Conservation (phyloP, 2,888 invertebrate genomes). For the Bombylius discolor region DNA sequence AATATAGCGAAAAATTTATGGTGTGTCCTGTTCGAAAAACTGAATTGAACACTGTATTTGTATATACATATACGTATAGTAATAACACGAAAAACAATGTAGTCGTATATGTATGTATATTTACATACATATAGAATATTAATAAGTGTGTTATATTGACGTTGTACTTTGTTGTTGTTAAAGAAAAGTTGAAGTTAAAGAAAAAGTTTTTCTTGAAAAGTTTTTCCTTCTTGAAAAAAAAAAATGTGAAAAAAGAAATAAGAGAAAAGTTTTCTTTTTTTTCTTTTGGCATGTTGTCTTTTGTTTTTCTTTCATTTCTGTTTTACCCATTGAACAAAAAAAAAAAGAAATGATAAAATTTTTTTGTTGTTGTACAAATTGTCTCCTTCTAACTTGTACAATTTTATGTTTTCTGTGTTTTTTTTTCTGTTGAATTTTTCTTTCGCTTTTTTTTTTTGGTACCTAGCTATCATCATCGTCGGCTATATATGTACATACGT, state of each 20-base stretch:
- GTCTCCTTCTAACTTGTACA: not conserved
- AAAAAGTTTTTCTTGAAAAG: slow-evolving; percentile 5
- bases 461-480: not conserved
- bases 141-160: no score
- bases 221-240: not conserved
- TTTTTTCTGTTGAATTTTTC: no score
- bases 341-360: no score
- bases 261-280: not conserved
- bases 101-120: no score
- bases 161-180: not conserved
- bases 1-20: no score
- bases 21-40: no score
- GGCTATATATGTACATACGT: not conserved
- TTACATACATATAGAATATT: no score
- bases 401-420: no score
- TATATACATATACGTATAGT: no score
- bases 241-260: not conserved
- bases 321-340: not conserved
- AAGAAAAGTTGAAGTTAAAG: not conserved
- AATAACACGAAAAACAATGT: no score
- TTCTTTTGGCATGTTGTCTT: not conserved
- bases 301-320: not conserved
- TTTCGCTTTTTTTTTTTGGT: not conserved
- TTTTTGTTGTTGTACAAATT: not conserved
- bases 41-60: no score